Evolutionary conservation across 1,140 invertebrate genomes (phyloP).

Genomic region (Tetragnatha versicolor): DNA sequence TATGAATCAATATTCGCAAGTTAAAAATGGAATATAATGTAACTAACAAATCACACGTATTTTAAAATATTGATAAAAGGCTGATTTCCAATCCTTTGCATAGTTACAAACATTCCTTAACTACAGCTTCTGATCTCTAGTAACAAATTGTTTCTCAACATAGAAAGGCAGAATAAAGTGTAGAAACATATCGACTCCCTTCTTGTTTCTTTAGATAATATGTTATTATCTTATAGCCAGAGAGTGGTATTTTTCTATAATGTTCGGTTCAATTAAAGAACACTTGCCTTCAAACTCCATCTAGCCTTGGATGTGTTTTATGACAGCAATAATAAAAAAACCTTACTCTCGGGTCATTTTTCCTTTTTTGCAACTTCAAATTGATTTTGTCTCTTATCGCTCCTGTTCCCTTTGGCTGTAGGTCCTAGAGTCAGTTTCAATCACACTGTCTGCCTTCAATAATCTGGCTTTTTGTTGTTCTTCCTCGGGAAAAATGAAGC

Average conservation of each 20-base stretch:
- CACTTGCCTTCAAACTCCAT: background rate
- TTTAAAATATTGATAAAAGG: no score
- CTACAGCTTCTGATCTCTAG: no score
- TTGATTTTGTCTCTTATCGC: constrained; percentile 7
- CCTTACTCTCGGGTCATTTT: constrained; percentile 14
- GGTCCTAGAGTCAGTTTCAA: constrained; percentile 4
- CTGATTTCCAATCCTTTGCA: no score
- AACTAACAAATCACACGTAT: no score
- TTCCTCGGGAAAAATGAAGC: background rate
- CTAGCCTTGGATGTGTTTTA: background rate
- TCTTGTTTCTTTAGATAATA: no score
- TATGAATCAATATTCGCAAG: no score
- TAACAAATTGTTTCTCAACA: no score
- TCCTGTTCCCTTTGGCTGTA: background rate
- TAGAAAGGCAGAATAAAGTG: no score
- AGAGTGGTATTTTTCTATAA: background rate
- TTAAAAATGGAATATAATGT: no score
- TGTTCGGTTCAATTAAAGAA: constrained; percentile 10
- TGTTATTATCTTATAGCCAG: background rate
- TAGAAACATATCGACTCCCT: no score
- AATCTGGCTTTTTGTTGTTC: background rate
- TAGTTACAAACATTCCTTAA: no score
- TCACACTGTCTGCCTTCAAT: constrained; percentile 19
- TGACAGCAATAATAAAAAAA: background rate
- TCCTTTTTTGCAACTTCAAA: constrained; percentile 13